Evolutionary conservation across 2,888 invertebrate genomes (phyloP).

Genomic region (Mactromeris polynyma): DNA sequence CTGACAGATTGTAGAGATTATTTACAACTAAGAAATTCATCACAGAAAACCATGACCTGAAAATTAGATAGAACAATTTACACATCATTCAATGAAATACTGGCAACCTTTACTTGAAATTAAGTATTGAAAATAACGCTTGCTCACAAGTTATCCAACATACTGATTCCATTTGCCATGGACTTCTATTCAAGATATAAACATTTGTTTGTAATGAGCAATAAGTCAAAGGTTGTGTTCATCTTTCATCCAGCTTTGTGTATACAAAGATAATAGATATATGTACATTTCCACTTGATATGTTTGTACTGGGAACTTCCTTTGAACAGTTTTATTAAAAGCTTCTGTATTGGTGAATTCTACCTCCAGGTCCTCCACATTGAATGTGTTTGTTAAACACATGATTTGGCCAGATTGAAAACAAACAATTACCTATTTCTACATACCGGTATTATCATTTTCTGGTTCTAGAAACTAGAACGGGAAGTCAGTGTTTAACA

Average conservation of each 20-base stretch:
- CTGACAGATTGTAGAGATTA: too few relatives aligned
- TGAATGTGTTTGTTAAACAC: not conserved
- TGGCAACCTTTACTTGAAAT: too few relatives aligned
- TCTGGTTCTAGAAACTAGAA: not conserved
- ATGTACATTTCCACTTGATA: not conserved
- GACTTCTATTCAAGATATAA: not conserved
- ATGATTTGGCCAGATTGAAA: not conserved
- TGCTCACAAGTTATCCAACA: not conserved
- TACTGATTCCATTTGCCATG: not conserved
- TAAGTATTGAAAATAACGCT: too few relatives aligned
- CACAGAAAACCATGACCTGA: too few relatives aligned
- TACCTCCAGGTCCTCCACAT: not conserved
- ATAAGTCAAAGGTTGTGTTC: not conserved
- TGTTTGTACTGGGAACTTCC: constrained; percentile 4
- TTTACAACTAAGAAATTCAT: too few relatives aligned
- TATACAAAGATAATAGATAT: not conserved
- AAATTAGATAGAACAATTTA: too few relatives aligned
- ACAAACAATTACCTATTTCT: constrained; percentile 14
- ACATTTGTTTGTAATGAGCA: not conserved
- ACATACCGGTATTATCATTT: not conserved
- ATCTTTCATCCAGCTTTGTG: not conserved
- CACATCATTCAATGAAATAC: too few relatives aligned
- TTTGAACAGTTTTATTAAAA: not conserved
- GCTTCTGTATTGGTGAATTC: not conserved
- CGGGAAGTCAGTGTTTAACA: not conserved